phyloP scores from a whole-genome alignment of 2,888 invertebrate species.

The Ypsolopha scabrella region DNA sequence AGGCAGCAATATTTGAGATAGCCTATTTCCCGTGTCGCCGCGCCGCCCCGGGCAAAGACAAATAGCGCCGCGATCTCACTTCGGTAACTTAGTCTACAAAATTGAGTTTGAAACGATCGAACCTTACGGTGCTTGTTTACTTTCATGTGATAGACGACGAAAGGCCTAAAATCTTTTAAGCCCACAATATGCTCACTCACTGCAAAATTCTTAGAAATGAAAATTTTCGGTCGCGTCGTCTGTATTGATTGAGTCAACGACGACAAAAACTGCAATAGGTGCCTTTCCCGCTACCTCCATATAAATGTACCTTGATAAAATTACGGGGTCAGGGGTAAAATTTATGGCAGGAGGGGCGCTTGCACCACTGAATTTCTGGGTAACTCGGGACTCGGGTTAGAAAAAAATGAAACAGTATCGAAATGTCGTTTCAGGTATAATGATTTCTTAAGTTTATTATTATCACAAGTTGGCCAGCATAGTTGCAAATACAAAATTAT shows the following conservation, averaged over 20 bases:
- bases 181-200: too few relatives aligned
- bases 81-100: constrained; percentile 31
- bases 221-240: neutral
- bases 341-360: constrained; percentile 18
- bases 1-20: neutral
- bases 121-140: neutral
- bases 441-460: too few relatives aligned
- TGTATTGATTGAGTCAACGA: neutral
- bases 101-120: constrained; percentile 30
- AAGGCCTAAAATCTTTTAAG: too few relatives aligned
- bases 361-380: constrained; percentile 1
- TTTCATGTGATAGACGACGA: neutral
- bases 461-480: too few relatives aligned
- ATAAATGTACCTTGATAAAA: constrained; percentile 18
- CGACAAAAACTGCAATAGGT: neutral
- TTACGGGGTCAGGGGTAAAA: constrained; percentile 23
- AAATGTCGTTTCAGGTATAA: neutral
- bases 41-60: constrained; percentile 10
- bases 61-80: constrained; percentile 7
- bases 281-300: constrained; percentile 6
- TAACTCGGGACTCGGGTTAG: neutral
- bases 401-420: neutral
- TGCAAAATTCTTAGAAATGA: too few relatives aligned
- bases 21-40: constrained; percentile 4
- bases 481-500: too few relatives aligned